phyloP scores from a whole-genome alignment of 2,888 invertebrate genomes.

The Synanthedon tipuliformis region DNA sequence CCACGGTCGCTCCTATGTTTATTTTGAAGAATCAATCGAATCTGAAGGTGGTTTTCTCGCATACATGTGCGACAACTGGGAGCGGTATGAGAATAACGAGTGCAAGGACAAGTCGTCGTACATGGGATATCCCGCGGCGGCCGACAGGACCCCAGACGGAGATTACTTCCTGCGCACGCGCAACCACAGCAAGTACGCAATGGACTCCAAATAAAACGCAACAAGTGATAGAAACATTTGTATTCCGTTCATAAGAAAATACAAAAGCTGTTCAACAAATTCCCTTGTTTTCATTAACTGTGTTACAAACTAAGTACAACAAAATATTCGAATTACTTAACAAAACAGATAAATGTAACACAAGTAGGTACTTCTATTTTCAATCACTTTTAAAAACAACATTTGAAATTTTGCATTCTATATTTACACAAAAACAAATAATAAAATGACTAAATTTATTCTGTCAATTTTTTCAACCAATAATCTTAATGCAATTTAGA shows the following conservation, averaged over 20 bases:
- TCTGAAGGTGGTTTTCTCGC: constrained; percentile 63
- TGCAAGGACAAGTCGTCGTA: constrained; percentile 34
- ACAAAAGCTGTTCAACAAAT: neutral
- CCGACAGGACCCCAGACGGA: constrained; percentile 37
- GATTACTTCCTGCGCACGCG: constrained; percentile 73
- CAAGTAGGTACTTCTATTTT: too few relatives aligned
- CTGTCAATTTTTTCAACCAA: too few relatives aligned
- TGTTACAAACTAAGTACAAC: too few relatives aligned
- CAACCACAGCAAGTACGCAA: constrained; percentile 64
- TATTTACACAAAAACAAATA: too few relatives aligned
- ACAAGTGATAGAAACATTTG: neutral
- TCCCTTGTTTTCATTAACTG: too few relatives aligned
- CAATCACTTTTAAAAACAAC: too few relatives aligned
- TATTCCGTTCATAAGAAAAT: neutral
- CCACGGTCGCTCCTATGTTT: constrained; percentile 73
- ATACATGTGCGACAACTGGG: constrained; percentile 67
- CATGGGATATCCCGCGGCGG: constrained; percentile 69
- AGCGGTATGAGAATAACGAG: constrained; percentile 43
- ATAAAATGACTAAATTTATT: too few relatives aligned
- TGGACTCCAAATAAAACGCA: constrained; percentile 21
- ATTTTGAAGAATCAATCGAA: constrained; percentile 75
- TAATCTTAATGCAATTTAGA: too few relatives aligned
- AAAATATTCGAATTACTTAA: too few relatives aligned
- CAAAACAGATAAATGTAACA: too few relatives aligned
- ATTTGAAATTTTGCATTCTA: too few relatives aligned